Evolutionary conservation across 1,140 invertebrate species (phyloP), one percentile per base, ranked within the genome.

Genomic region (Ptiloglossa arizonensis): DNA sequence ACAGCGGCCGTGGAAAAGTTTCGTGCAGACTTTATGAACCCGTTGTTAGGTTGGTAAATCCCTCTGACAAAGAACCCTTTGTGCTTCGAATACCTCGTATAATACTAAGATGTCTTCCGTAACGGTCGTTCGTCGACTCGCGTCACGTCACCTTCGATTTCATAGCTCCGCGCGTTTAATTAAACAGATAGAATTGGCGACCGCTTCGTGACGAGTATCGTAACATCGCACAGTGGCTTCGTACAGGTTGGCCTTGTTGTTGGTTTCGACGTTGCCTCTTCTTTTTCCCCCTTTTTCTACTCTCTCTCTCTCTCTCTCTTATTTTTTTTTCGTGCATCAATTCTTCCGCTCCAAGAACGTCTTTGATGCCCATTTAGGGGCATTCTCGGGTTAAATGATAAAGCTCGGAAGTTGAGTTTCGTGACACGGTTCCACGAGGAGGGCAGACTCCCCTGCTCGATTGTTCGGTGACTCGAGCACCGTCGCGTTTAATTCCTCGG

Each of bases 21-120:
- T 79, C 63, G 44, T 79, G 75, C 75, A 29, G 69, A 77, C 64
- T 83, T 83, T 82, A 83, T 78, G 80, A 83, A 71, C 62, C 81
- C 68, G 80, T 82, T 81, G 81, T 81, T 82, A 56, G 80, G 80
- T 83, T 50, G 81, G 74, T 60, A 79, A 83, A 77, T 83, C 75
- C 62, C 50, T 56, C 77, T 81, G 81, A 73, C 68, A 82, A 83
- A 83, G 68, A 54, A 48, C 44, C 62, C 75, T 82, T 83, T 83
- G 81, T 83, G 67, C 54, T 22, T 17, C 66, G 77, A 73, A 82
- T 83, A 82, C 56, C 75, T 72, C 54, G 56, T 46, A 82, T 57
- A 82, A 82, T 66, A 68, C 56, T 27, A 50, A 75, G 73, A 71
- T 56, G 80, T 62, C 74, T 82, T 69, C 74, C 48, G 29, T 44